Conservation (phyloP, 2,888 invertebrate species). For the Lasioglossum vierecki region DNA sequence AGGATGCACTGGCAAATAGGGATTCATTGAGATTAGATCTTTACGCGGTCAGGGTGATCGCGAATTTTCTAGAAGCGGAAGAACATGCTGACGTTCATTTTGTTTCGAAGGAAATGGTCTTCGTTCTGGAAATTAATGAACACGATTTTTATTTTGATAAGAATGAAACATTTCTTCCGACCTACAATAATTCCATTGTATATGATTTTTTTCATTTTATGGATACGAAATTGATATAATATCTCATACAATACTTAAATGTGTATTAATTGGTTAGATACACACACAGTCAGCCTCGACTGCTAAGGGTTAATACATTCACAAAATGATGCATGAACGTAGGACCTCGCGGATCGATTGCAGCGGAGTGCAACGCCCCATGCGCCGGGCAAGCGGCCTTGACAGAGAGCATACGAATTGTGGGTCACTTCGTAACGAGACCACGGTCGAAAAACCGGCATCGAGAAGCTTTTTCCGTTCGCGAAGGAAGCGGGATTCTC, state of each 20-base stretch:
- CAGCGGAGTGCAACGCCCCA: background rate
- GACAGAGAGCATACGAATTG: conserved; percentile 7
- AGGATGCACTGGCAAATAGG: background rate
- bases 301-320: background rate
- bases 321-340: background rate
- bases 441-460: background rate
- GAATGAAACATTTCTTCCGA: no score
- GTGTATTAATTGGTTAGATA: no score
- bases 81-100: background rate
- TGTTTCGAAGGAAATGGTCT: no score
- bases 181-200: no score
- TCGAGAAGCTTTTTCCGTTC: background rate
- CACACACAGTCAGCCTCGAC: no score
- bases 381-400: background rate
- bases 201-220: no score
- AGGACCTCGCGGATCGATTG: background rate
- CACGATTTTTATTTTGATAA: background rate
- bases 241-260: no score
- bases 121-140: background rate
- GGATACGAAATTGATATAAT: no score
- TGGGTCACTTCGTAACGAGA: conserved; percentile 14
- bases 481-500: conserved; percentile 6
- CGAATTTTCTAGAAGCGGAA: background rate
- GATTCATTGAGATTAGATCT: background rate
- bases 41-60: background rate